Conservation (phyloP, 2,797 vertebrate genomes). For the Erethizon dorsatum region DNA sequence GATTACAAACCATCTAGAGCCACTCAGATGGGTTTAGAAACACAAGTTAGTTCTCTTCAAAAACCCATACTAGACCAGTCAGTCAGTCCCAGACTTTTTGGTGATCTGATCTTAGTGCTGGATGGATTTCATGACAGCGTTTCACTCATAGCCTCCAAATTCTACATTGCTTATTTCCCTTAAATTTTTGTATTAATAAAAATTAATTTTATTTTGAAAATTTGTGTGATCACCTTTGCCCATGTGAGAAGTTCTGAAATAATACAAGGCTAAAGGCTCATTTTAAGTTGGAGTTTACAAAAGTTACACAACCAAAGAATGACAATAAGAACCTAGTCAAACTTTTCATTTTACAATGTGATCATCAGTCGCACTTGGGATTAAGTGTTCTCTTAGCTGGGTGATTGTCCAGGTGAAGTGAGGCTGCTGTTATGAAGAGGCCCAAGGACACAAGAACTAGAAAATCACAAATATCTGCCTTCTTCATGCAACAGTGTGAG, state of each 20-base stretch:
- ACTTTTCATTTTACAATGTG: background rate
- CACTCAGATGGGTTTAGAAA: background rate
- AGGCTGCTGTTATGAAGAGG: background rate
- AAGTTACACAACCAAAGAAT: conserved; percentile 13
- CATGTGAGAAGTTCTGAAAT: background rate
- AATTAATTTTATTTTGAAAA: conserved; percentile 1
- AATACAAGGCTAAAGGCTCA: background rate
- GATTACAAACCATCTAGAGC: background rate
- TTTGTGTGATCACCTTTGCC: background rate
- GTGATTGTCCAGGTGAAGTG: background rate
- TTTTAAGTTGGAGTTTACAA: background rate
- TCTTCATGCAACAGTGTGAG: background rate
- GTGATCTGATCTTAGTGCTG: background rate
- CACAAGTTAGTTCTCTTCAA: background rate
- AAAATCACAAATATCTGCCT: background rate
- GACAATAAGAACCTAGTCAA: background rate
- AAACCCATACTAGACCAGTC: background rate
- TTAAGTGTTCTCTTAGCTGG: background rate
- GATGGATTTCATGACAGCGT: background rate
- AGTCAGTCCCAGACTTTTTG: background rate
- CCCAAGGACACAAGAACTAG: background rate
- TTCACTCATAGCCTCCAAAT: background rate
- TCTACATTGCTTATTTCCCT: background rate
- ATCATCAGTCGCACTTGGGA: background rate
- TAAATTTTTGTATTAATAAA: background rate